Evolutionary conservation across 2,888 invertebrate genomes (phyloP).

Genomic region (Epiblema foenella): DNA sequence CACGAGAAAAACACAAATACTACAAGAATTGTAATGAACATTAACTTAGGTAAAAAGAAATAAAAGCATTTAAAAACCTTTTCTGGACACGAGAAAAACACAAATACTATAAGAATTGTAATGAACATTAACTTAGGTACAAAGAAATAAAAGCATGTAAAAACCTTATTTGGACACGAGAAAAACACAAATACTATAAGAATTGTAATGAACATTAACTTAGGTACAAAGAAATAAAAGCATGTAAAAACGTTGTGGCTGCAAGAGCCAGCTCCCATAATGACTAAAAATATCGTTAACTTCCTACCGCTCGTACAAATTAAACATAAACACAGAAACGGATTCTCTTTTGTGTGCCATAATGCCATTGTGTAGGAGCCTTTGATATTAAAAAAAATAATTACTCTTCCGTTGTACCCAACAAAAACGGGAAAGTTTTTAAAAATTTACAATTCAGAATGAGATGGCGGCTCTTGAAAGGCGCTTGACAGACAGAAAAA

Average conservation of each 20-base stretch:
- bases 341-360: constrained; percentile 7
- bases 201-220: too few relatives aligned
- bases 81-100: too few relatives aligned
- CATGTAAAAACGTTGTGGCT: background rate
- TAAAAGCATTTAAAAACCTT: too few relatives aligned
- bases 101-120: too few relatives aligned
- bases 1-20: too few relatives aligned
- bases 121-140: too few relatives aligned
- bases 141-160: too few relatives aligned
- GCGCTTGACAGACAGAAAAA: background rate
- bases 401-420: background rate
- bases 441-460: constrained; percentile 16
- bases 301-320: background rate
- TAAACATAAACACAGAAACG: constrained; percentile 6
- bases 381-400: constrained; percentile 31
- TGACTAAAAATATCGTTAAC: constrained; percentile 9
- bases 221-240: background rate
- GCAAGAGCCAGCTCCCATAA: background rate
- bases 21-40: too few relatives aligned
- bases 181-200: too few relatives aligned
- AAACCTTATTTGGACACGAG: too few relatives aligned
- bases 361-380: background rate
- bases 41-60: too few relatives aligned
- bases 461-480: background rate
- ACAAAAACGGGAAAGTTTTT: constrained; percentile 4